Evolutionary conservation across 2,113 vertebrate species (phyloP).

Genomic region (Puntigrus tetrazona): DNA sequence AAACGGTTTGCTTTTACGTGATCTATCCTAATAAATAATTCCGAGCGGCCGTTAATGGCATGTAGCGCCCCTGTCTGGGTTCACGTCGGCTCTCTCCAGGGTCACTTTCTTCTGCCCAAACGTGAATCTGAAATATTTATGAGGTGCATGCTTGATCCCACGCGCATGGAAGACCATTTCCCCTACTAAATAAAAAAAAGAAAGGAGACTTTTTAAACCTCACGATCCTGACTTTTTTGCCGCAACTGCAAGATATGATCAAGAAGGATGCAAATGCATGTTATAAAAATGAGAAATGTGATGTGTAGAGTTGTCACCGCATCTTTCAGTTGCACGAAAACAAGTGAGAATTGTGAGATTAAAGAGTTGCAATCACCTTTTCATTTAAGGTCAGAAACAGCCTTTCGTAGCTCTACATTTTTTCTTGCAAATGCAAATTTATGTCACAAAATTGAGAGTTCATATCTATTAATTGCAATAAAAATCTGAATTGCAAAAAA

Average conservation of each 20-base stretch:
- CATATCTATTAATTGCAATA: background rate
- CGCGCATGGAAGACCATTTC: background rate
- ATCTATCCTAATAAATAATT: conserved; percentile 24
- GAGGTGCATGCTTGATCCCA: background rate
- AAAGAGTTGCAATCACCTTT: too few species aligned
- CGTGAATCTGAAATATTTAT: background rate
- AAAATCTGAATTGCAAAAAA: too few species aligned
- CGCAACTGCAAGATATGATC: background rate
- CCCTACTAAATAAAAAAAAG: too few species aligned
- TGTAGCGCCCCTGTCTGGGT: background rate
- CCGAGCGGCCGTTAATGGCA: background rate
- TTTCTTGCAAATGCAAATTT: too few species aligned
- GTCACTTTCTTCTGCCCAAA: background rate
- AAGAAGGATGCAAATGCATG: background rate
- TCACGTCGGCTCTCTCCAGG: background rate
- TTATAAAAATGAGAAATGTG: background rate
- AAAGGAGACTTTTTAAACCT: too few species aligned
- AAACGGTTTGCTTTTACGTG: background rate
- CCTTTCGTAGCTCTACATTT: background rate
- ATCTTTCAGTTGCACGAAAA: too few species aligned
- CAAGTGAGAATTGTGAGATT: too few species aligned
- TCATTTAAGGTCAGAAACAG: too few species aligned
- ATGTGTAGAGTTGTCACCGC: background rate
- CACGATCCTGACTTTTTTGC: too few species aligned
- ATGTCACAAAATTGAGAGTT: background rate